Conservation (phyloP, 1,140 invertebrate genomes). For the Trissolcus basalis region DNA sequence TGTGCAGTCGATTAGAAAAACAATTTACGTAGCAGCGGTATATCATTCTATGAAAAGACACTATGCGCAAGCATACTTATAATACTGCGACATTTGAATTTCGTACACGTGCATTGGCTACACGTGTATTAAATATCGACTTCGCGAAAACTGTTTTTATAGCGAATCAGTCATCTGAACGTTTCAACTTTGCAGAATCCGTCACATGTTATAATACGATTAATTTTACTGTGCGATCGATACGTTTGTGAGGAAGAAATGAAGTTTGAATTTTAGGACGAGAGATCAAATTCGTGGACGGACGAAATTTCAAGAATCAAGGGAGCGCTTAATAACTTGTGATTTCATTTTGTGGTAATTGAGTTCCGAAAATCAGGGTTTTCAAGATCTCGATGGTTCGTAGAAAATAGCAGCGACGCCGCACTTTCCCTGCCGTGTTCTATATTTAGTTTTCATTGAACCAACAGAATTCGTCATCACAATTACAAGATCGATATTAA, state of each 20-base stretch:
- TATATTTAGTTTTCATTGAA: conserved; percentile 15
- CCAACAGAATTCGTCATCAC: not conserved
- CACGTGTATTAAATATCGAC: conserved; percentile 9
- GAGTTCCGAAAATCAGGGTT: conserved; percentile 2
- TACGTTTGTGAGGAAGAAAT: no score
- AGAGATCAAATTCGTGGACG: no score
- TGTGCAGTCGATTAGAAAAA: not conserved
- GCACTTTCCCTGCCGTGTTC: not conserved
- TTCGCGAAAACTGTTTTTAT: no score
- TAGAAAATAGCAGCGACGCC: not conserved
- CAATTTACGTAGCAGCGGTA: conserved; percentile 14
- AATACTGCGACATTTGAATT: conserved; percentile 14
- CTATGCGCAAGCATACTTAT: conserved; percentile 3
- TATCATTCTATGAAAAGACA: conserved; percentile 2
- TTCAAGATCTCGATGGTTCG: conserved; percentile 2
- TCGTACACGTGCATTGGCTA: conserved; percentile 5
- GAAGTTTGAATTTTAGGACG: no score
- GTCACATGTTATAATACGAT: no score
- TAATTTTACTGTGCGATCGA: no score
- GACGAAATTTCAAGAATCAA: no score
- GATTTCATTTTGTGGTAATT: not conserved
- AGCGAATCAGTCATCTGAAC: no score
- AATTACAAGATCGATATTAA: conserved; percentile 15
- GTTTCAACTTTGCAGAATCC: no score
- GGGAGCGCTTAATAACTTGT: no score